These are phyloP conservation scores for Artemia sinica DNA, from an alignment of 2,888 invertebrate species.

Conservation along the genomic window DNA sequence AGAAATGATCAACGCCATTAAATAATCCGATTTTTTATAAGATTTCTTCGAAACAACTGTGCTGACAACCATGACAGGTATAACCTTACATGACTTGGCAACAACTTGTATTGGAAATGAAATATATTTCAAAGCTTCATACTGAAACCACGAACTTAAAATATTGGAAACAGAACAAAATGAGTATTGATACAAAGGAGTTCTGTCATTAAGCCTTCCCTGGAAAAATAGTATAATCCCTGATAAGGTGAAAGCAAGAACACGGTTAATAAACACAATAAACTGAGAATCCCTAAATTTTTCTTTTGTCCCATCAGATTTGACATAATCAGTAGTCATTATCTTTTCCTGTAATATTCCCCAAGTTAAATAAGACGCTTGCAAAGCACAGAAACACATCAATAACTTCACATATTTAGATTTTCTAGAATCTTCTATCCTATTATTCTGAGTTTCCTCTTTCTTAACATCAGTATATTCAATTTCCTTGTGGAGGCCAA, in stretches of 20 bases:
- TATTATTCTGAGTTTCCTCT: not conserved
- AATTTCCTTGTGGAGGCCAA: not conserved
- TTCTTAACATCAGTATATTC: conserved; percentile 1
- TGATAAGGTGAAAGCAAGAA: conserved; percentile 61
- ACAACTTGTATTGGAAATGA: conserved; percentile 91
- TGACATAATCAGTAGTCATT: conserved; percentile 68
- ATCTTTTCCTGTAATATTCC: conserved; percentile 93
- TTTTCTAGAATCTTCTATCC: not conserved
- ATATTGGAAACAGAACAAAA: conserved; percentile 93
- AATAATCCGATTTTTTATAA: conserved; percentile 78
- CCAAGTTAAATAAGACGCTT: conserved; percentile 83
- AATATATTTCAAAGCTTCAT: conserved; percentile 94
- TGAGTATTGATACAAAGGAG: conserved; percentile 82
- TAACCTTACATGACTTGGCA: conserved; percentile 94
- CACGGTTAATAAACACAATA: conserved; percentile 83
- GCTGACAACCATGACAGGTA: conserved; percentile 97
- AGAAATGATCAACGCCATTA: conserved; percentile 72
- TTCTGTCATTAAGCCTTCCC: conserved; percentile 33
- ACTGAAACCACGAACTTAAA: conserved; percentile 98
- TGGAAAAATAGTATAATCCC: conserved; percentile 39
- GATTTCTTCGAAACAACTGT: conserved; percentile 67
- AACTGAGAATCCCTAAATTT: conserved; percentile 88
- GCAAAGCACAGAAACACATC: conserved; percentile 72
- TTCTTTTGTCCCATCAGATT: conserved; percentile 41
- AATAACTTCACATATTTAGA: conserved; percentile 31